Evolutionary conservation across 2,113 vertebrate species (phyloP).

Genomic region (Sisor rabdophorus): DNA sequence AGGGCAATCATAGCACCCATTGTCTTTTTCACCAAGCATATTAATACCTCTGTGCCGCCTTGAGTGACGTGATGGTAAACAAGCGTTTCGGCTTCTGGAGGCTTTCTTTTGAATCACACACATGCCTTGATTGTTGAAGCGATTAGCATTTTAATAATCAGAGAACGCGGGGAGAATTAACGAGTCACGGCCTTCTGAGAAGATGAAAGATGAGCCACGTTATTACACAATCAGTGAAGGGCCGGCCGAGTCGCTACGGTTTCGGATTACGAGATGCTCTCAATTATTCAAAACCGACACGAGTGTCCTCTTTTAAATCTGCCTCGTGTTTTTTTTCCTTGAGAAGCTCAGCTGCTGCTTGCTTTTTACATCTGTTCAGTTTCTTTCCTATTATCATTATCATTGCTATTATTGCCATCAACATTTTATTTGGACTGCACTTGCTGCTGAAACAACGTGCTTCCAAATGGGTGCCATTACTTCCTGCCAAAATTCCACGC

Average conservation of each 20-base stretch:
- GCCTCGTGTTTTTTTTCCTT: too few species aligned
- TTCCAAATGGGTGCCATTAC: neutral
- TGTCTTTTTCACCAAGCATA: constrained; percentile 44
- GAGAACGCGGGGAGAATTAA: constrained; percentile 14
- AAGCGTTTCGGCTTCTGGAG: constrained; percentile 26
- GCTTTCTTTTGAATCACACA: constrained; percentile 26
- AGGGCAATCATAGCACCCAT: constrained; percentile 36
- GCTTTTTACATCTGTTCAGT: neutral
- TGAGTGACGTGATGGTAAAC: constrained; percentile 42
- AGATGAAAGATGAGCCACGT: neutral
- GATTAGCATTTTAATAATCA: constrained; percentile 38
- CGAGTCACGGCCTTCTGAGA: constrained; percentile 16
- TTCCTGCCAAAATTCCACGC: neutral
- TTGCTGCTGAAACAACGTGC: neutral
- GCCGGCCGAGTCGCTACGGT: neutral
- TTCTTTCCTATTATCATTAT: neutral
- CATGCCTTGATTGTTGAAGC: constrained; percentile 20
- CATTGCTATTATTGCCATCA: neutral
- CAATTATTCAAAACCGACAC: neutral
- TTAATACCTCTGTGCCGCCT: constrained; percentile 37
- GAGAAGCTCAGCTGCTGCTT: neutral
- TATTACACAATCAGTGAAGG: constrained; percentile 1
- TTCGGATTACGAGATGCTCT: neutral
- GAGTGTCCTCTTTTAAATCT: neutral
- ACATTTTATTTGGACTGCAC: neutral